These are phyloP conservation scores for Tetragnatha versicolor DNA, from an alignment of 1,140 invertebrate genomes.

Conservation along the genomic window DNA sequence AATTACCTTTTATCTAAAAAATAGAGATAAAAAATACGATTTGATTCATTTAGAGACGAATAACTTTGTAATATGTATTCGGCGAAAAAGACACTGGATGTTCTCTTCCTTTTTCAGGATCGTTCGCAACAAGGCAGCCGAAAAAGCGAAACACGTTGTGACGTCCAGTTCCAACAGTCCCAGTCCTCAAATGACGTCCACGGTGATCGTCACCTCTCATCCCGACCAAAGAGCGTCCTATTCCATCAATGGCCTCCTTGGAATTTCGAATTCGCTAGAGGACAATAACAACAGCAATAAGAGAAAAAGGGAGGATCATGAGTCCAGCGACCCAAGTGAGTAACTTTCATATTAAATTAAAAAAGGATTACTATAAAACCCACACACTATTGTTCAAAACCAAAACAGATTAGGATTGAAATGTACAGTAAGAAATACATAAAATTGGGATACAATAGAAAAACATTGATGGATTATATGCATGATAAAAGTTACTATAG, in stretches of 20 bases:
- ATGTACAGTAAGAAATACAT: too few species aligned
- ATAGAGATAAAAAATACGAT: too few species aligned
- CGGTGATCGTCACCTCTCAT: constrained; percentile 63
- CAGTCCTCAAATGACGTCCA: constrained; percentile 53
- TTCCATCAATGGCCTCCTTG: constrained; percentile 94
- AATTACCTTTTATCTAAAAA: too few species aligned
- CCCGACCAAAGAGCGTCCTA: constrained; percentile 71
- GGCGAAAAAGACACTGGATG: too few species aligned
- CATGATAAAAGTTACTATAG: too few species aligned
- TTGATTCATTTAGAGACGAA: too few species aligned
- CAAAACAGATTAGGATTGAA: neutral
- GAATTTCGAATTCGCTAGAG: constrained; percentile 75
- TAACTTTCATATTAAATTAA: neutral
- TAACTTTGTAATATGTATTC: too few species aligned
- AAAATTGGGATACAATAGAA: too few species aligned
- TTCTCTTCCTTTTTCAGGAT: constrained; percentile 86
- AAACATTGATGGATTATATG: too few species aligned
- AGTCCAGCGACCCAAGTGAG: constrained; percentile 24
- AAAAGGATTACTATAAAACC: neutral
- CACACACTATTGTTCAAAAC: neutral
- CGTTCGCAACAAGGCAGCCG: constrained; percentile 93
- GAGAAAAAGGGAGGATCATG: constrained; percentile 74
- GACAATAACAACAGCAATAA: constrained; percentile 73
- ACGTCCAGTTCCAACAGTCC: constrained; percentile 51
- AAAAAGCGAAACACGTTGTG: constrained; percentile 83